phyloP scores from a whole-genome alignment of 2,113 vertebrate genomes.

The Tychaedon coryphoeus region DNA sequence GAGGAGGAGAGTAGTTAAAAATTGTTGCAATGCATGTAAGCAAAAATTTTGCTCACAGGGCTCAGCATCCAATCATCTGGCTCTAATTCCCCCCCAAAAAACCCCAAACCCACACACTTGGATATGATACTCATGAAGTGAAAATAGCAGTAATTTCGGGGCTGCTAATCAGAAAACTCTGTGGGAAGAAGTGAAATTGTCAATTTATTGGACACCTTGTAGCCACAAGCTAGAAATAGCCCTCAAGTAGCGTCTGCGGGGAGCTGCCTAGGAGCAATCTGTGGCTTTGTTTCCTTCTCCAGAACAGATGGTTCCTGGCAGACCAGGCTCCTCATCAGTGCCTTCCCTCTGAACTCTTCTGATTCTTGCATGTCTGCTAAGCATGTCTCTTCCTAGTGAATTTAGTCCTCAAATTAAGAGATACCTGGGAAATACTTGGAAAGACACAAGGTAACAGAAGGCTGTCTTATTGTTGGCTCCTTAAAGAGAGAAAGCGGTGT shows the following conservation, averaged over 20 bases:
- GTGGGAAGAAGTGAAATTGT: slow-evolving; percentile 52
- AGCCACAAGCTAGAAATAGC: slow-evolving; percentile 31
- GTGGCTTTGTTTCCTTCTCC: slow-evolving; percentile 38
- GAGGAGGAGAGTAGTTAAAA: slow-evolving; percentile 1
- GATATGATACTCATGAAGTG: not conserved
- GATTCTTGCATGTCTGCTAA: not conserved
- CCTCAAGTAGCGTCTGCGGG: slow-evolving; percentile 21
- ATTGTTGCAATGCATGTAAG: not conserved
- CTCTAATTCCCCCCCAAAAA: not conserved
- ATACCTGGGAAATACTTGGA: slow-evolving; percentile 59
- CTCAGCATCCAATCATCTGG: not conserved
- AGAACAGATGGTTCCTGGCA: slow-evolving; percentile 55
- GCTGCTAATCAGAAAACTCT: slow-evolving; percentile 43
- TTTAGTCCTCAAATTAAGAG: slow-evolving; percentile 44
- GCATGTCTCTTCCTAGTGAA: not conserved
- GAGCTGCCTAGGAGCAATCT: slow-evolving; percentile 60
- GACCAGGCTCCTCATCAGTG: slow-evolving; percentile 12
- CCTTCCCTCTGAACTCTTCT: not conserved
- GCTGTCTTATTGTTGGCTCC: not conserved
- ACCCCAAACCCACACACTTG: not conserved
- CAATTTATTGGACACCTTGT: slow-evolving; percentile 49
- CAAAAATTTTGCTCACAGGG: not conserved
- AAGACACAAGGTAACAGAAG: slow-evolving; percentile 35
- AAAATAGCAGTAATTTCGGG: slow-evolving; percentile 39
- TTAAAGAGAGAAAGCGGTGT: not conserved